Evolutionary conservation across 2,113 vertebrate species (phyloP), one percentile per base, ranked within the genome.

Genomic region (Paracanthobrama guichenoti): DNA sequence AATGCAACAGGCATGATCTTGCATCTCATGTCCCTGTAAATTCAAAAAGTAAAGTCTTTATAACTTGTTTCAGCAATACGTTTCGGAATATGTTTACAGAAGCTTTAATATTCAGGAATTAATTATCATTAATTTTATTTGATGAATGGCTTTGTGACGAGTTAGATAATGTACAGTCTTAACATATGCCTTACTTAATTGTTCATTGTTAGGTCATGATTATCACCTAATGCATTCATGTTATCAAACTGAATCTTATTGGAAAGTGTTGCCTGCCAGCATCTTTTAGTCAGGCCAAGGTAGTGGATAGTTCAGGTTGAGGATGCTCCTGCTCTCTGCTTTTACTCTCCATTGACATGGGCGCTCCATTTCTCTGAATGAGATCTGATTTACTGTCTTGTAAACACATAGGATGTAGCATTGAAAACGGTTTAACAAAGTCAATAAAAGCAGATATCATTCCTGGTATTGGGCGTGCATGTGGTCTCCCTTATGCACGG

Each of bases 381-480:
- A 83, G 87, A 90, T 73, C 89, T 93, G 91, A 94, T 94, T 95
- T 95, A 95, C 91, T 89, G 91, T 93, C 93, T 94, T 94, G 93
- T 94, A 95, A 95, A 94, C 94, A 95, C 93, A 92, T 94, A 93
- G 92, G 92, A 94, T 91, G 92, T 91, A 92, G 91, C 93, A 93
- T 92, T 95, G 94, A 91, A 93, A 95, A 95, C 10, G 89, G 90
- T 94, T 94, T 93, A 94, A 94, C 94, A 94, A 94, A 95, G 93
- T 95, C 93, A 93, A 94, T 95, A 95, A 95, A 94, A 94, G 92
- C 93, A 94, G 93, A 93, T 92, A 91, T 93, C 86, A 87, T 93
- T 94, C 91, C 90, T 90, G 89, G 93, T 92, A 92, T 90, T 78
- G 55, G 88, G 87, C 87, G 89, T 86, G 84, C 88, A 81, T 77